These are phyloP conservation scores for Kuschelorhynchus macadamiae DNA, from an alignment of 2,888 invertebrate genomes.

Conservation along the genomic window DNA sequence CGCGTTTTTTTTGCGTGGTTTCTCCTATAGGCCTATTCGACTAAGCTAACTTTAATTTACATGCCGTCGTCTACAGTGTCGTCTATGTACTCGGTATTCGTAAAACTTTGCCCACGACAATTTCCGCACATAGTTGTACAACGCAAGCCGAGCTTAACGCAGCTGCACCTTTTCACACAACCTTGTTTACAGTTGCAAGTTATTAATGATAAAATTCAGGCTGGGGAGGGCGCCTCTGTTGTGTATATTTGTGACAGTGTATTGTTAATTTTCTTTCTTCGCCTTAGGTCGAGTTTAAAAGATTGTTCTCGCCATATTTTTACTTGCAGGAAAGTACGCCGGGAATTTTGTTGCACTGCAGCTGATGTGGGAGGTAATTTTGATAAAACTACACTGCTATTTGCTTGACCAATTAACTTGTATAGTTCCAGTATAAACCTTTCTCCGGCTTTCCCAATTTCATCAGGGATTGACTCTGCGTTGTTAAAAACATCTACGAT, in stretches of 20 bases:
- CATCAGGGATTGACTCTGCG: too few relatives aligned
- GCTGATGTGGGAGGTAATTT: too few relatives aligned
- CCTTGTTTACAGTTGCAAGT: too few relatives aligned
- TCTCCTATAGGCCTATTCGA: slow-evolving; percentile 4
- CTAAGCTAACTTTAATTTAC: slow-evolving; percentile 1
- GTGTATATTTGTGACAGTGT: background rate
- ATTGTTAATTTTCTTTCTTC: too few relatives aligned
- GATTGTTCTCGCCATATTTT: background rate
- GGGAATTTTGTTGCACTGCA: background rate
- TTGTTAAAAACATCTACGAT: too few relatives aligned
- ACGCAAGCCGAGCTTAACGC: background rate
- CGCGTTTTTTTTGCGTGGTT: too few relatives aligned
- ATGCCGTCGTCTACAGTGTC: too few relatives aligned
- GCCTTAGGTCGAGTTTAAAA: background rate
- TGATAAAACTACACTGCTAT: too few relatives aligned
- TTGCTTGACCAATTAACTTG: background rate
- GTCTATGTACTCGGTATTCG: too few relatives aligned
- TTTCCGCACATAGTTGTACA: slow-evolving; percentile 1
- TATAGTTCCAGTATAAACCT: background rate
- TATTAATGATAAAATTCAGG: too few relatives aligned
- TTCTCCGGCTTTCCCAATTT: too few relatives aligned
- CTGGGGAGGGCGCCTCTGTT: background rate
- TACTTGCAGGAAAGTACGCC: background rate
- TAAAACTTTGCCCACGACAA: background rate
- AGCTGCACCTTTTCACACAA: background rate